A percentile compares a stretch with the other conserved stretches of the same genome.
Conservation (phyloP, 2,113 vertebrate genomes). For the Solea solea region DNA sequence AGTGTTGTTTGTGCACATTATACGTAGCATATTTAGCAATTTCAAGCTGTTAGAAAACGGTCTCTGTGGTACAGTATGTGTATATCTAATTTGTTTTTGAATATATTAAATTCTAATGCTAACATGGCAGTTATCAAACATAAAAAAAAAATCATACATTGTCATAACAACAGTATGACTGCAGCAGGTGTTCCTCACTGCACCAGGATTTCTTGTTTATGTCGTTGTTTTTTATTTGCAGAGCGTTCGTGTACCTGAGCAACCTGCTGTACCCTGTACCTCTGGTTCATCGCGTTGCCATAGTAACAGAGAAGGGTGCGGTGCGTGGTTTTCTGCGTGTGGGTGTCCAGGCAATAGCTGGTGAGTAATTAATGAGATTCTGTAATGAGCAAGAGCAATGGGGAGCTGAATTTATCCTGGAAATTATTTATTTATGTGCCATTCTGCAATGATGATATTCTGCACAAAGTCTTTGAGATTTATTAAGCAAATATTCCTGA, state of each 20-base stretch:
- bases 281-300: constrained; percentile 93
- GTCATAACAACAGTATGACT: not conserved
- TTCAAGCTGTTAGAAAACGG: not conserved
- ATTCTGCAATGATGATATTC: not conserved
- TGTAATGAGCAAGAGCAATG: constrained; percentile 21
- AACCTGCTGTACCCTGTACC: constrained; percentile 97
- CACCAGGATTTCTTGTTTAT: constrained; percentile 25
- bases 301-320: constrained; percentile 97
- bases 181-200: constrained; percentile 18
- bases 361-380: constrained; percentile 79
- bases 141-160: not conserved
- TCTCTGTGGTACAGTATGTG: not conserved
- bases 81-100: not conserved
- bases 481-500: not conserved
- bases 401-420: constrained; percentile 4
- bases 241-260: constrained; percentile 98
- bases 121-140: not conserved
- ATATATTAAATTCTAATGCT: not conserved
- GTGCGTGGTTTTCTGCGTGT: constrained; percentile 96
- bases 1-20: constrained; percentile 7
- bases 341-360: constrained; percentile 97
- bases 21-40: not conserved
- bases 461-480: not conserved
- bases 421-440: not conserved
- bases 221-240: constrained; percentile 61